Evolutionary conservation across 2,113 vertebrate genomes (phyloP).

Genomic region (Trogon surrucura): DNA sequence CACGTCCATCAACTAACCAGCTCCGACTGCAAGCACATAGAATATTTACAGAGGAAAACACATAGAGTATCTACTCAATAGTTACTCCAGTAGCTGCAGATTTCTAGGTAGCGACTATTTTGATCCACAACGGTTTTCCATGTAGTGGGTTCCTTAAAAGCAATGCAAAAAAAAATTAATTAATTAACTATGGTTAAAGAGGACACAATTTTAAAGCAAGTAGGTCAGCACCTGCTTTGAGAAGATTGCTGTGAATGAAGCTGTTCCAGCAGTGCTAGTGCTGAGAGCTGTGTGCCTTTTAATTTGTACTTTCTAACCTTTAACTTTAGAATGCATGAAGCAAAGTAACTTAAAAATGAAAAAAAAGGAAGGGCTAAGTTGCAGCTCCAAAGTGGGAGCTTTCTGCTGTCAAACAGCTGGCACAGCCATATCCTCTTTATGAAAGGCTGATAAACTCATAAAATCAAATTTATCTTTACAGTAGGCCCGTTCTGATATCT

Average conservation of each 20-base stretch:
- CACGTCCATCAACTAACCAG: accelerated
- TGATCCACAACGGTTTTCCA: conserved; percentile 62
- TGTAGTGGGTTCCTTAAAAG: conserved; percentile 45
- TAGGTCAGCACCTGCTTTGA: conserved; percentile 49
- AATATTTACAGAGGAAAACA: not conserved
- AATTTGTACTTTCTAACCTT: not conserved
- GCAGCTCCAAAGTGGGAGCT: not conserved
- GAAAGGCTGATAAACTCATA: not conserved
- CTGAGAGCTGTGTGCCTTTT: not conserved
- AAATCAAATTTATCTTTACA: not conserved
- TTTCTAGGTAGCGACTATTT: conserved; percentile 24
- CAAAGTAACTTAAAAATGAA: not conserved
- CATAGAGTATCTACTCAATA: conserved; percentile 6
- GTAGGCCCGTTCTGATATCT: not conserved
- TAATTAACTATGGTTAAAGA: conserved; percentile 61
- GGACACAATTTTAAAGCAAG: conserved; percentile 22
- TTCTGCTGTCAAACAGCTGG: not conserved
- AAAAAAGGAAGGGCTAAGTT: not conserved
- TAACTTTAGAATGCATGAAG: not conserved
- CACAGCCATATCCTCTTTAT: accelerated
- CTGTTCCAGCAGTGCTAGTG: not conserved
- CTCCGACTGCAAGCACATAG: not conserved
- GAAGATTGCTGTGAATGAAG: conserved; percentile 5
- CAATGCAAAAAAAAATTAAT: conserved; percentile 40
- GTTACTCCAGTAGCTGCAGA: conserved; percentile 29